Evolutionary conservation across 2,888 invertebrate genomes (phyloP).

Genomic region (Beris morrisii): DNA sequence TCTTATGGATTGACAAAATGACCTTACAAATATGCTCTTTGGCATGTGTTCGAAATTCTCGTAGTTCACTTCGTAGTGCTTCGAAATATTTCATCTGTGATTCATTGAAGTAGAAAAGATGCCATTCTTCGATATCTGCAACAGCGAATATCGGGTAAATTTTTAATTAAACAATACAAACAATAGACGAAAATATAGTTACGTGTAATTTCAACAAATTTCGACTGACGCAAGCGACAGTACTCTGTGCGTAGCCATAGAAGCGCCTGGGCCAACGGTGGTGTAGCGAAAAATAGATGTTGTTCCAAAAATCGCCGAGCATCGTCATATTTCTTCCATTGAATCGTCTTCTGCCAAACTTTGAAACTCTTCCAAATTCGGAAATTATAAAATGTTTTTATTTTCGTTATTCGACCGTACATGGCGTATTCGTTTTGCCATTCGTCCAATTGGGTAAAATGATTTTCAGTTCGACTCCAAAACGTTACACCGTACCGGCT

Average conservation of each 20-base stretch:
- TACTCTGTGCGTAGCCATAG: slow-evolving; percentile 71
- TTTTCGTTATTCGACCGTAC: slow-evolving; percentile 75
- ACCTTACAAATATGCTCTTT: slow-evolving; percentile 62
- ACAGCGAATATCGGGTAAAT: not conserved
- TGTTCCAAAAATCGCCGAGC: slow-evolving; percentile 65
- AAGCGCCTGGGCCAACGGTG: slow-evolving; percentile 70
- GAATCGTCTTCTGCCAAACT: slow-evolving; percentile 75
- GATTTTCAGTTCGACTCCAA: slow-evolving; percentile 69
- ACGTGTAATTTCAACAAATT: slow-evolving; percentile 63
- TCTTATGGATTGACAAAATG: slow-evolving; percentile 49
- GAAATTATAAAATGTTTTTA: slow-evolving; percentile 69
- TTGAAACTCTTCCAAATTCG: slow-evolving; percentile 79
- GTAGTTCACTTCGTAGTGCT: slow-evolving; percentile 51
- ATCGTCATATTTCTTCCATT: slow-evolving; percentile 66
- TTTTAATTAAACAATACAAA: not conserved
- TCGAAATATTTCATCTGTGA: slow-evolving; percentile 59
- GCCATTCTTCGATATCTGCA: slow-evolving; percentile 58
- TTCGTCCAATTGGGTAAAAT: slow-evolving; percentile 73
- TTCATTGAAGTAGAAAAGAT: slow-evolving; percentile 72
- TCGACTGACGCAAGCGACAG: slow-evolving; percentile 63
- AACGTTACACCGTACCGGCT: slow-evolving; percentile 82
- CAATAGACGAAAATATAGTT: slow-evolving; percentile 42
- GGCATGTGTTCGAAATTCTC: slow-evolving; percentile 59
- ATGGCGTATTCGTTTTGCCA: slow-evolving; percentile 85
- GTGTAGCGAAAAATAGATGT: slow-evolving; percentile 74